Evolutionary conservation across 2,113 vertebrate species (phyloP), one percentile per base, ranked within the genome.

Genomic region (Emydocephalus ijimae): DNA sequence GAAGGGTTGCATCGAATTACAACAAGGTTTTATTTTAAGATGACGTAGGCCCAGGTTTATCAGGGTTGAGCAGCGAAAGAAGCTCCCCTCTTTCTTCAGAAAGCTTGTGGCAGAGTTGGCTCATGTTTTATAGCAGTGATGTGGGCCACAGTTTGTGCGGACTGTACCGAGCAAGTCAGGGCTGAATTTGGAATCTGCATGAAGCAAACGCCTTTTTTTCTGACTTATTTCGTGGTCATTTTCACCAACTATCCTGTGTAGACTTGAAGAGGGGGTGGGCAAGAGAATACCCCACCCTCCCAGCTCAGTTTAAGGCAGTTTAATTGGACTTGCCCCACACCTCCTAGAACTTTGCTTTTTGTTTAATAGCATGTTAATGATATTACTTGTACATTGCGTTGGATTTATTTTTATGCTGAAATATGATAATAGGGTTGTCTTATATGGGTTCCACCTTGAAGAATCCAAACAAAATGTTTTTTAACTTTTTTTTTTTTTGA

Each of bases 1-100:
- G 94, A 96, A 95, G 34, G 94, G 95, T 96, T 50, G 95, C 96
- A 95, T 95, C 94, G 94, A 96, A 97, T 96, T 96, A 96, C 95
- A 94, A 94, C 95, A 95, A 96, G 93, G 94, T 96, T 95, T 95
- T 94, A 93, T 93, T 95, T 92, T 92, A 94, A 96, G 93, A 88
- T 0, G 43, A 95, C 87, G 94, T 95, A 97, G 95, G 94, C 95
- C 95, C 54, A 21, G 91, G 93, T 91, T 96, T 87, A 95, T 94
- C 86, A 91, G 94, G 92, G 94, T 93, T 91, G 93, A 93, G 90
- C 92, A 94, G 94, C 95, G 94, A 21, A 90, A 94, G 96, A 93
- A 92, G 89, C 87, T 11, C 89, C 87, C 93, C 89, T 23, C 88
- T 89, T 90, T 94, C 94, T 91, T 94, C 43, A 1, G 91, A 95